Conservation (phyloP, 2,888 invertebrate genomes). For the Mantis religiosa region DNA sequence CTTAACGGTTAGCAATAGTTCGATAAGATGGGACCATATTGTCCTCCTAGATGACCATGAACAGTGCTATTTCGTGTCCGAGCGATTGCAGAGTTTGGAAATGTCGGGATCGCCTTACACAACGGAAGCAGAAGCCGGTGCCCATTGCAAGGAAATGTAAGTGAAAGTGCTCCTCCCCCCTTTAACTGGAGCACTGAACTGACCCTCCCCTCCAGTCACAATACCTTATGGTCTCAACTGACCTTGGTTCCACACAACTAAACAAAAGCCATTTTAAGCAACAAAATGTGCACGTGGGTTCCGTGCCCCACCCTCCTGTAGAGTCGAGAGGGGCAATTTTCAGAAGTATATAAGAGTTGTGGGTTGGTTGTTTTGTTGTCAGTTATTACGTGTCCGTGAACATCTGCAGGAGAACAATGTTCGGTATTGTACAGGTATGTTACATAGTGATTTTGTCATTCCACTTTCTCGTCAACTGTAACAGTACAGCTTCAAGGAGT, state of each 20-base stretch:
- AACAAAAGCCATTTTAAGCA: background rate
- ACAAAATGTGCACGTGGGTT: background rate
- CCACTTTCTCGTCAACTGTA: no score
- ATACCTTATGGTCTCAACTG: background rate
- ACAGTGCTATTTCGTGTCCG: no score
- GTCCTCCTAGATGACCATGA: no score
- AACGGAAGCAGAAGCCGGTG: background rate
- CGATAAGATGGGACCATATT: no score
- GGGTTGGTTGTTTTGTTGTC: background rate
- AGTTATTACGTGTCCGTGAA: background rate
- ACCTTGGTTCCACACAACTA: constrained; percentile 1
- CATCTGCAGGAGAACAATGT: background rate
- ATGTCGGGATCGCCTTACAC: background rate
- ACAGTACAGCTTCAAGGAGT: no score
- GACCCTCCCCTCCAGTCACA: background rate
- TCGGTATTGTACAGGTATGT: background rate
- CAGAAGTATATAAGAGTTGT: background rate
- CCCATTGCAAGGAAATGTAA: background rate
- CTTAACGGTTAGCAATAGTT: no score
- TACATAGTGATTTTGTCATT: no score
- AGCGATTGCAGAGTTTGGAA: no score
- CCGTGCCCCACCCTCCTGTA: background rate
- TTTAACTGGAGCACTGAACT: background rate
- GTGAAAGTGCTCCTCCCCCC: background rate
- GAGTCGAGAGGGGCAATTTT: background rate